A percentile compares a stretch with the other conserved stretches of the same genome.
phyloP scores from a whole-genome alignment of 2,113 vertebrate species.

The Aleadryas rufinucha region DNA sequence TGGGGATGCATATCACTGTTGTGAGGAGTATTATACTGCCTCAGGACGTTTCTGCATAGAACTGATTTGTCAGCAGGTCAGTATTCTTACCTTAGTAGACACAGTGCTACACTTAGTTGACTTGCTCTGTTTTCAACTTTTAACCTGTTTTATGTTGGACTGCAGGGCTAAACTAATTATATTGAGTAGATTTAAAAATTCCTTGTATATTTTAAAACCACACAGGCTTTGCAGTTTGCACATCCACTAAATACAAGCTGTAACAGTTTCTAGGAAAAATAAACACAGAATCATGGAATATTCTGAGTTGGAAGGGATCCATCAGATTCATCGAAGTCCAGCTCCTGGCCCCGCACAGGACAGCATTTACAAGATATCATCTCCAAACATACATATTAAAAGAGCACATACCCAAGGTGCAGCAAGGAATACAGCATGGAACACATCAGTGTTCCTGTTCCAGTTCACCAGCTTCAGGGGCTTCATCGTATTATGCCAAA shows the following conservation, averaged over 20 bases:
- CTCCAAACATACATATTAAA: background rate
- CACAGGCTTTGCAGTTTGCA: background rate
- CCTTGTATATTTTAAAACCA: background rate
- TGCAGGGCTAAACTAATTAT: background rate
- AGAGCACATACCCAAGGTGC: background rate
- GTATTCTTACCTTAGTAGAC: background rate
- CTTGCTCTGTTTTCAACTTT: background rate
- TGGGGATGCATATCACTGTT: background rate
- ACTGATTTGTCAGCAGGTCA: background rate
- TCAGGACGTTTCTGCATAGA: background rate
- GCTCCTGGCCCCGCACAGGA: background rate
- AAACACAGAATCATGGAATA: background rate
- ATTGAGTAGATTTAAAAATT: background rate
- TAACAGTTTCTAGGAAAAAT: background rate
- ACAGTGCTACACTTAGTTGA: background rate
- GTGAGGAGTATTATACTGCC: background rate
- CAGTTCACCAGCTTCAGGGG: background rate
- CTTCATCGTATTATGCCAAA: background rate
- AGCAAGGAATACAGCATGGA: background rate
- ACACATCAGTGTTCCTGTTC: background rate
- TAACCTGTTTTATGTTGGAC: background rate
- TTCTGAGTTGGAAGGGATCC: background rate
- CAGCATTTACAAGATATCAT: background rate
- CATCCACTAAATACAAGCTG: background rate
- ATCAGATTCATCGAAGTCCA: background rate